Evolutionary conservation across 2,888 invertebrate species (phyloP).

Genomic region (Biston betularia): DNA sequence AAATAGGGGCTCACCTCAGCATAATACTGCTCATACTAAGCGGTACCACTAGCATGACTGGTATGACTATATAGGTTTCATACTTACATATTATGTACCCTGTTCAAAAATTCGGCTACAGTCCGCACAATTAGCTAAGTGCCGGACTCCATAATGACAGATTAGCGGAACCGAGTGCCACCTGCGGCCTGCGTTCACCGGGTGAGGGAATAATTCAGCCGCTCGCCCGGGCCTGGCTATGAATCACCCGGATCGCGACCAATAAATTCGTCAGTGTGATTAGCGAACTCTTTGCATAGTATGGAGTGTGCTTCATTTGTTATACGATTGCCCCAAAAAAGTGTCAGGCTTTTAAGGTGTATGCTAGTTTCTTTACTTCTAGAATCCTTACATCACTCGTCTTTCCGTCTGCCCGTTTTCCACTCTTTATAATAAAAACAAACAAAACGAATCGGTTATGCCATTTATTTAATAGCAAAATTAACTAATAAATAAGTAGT

Average conservation of each 20-base stretch:
- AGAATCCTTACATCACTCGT: no score
- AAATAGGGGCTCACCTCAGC: no score
- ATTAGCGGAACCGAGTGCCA: constrained; percentile 69
- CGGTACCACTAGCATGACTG: no score
- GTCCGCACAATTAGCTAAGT: constrained; percentile 57
- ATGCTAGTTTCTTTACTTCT: no score
- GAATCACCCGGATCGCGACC: constrained; percentile 74
- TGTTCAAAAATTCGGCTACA: constrained; percentile 12
- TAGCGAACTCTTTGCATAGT: constrained; percentile 54
- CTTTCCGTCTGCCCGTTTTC: no score
- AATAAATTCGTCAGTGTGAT: constrained; percentile 83
- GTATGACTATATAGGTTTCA: neutral
- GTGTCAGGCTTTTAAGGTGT: neutral
- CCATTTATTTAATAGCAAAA: constrained; percentile 52
- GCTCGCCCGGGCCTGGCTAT: constrained; percentile 49
- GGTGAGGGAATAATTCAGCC: constrained; percentile 76
- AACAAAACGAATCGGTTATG: neutral
- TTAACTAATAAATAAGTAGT: constrained; percentile 40
- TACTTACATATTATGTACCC: neutral
- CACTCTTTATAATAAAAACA: no score
- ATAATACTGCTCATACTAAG: no score
- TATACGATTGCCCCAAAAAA: neutral
- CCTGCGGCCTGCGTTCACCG: constrained; percentile 78
- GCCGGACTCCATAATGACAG: constrained; percentile 74
- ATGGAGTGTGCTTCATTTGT: constrained; percentile 43